Evolutionary conservation across 2,888 invertebrate species (phyloP), one percentile per base, ranked within the genome.

Genomic region (Pachliopta kotzebuea): DNA sequence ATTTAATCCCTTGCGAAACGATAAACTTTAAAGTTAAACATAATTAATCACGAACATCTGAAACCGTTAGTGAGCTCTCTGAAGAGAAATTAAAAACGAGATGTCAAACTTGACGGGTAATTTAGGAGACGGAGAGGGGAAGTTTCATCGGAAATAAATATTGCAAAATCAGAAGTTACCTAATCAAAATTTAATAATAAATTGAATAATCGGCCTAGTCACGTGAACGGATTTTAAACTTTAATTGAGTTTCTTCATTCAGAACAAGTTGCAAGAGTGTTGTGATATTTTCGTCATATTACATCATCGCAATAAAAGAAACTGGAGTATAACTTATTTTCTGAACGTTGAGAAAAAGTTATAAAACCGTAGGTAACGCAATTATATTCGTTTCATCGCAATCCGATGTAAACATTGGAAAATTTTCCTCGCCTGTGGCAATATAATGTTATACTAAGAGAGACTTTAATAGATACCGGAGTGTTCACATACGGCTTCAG

Each of bases 171-270:
- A 74, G 72, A 76, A 75, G 69, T 74, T 74, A 72, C 70, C 68
- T 69, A 75, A 80, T 74, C 68, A 72, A 74, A 73, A 73, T 68
- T n/a, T 60, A 60, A 67, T 65, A 68, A 71, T 57, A n/a, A n/a
- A 70, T 81, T 79, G 74, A 74, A 70, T 72, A 78, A 81, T 65
- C 56, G 26, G 55, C 57, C 52, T 54, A 71, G 81, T 82, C 76
- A 79, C 77, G 73, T 76, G 75, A 81, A 77, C 66, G 66, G 63
- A 60, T 76, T 78, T 73, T 64, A 76, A 81, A 74, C 78, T 80
- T 75, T 79, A 78, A 79, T 80, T 79, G 75, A 72, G 72, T 81
- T 82, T 78, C 75, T 74, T 75, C 71, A 75, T 78, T 81, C 76
- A 70, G 68, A 70, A 65, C 56, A 69, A 71, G 66, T 70, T 72